These are phyloP conservation scores for Drosophila pullipes DNA, from an alignment of 2,888 invertebrate species.

Conservation along the genomic window DNA sequence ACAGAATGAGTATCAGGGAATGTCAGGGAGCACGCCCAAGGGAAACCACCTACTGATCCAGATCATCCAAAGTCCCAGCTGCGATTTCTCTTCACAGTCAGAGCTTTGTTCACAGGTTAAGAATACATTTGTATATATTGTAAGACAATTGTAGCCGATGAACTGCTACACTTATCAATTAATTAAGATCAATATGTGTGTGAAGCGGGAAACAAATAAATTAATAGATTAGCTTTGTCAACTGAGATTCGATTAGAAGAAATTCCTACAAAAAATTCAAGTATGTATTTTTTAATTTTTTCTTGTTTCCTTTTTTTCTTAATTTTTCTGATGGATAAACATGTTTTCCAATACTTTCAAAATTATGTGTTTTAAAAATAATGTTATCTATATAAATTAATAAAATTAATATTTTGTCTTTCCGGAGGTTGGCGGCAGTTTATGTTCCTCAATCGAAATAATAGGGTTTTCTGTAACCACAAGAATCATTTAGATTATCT, in stretches of 20 bases:
- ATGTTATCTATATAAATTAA: background rate
- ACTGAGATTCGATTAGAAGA: background rate
- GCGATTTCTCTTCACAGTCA: conserved; percentile 10
- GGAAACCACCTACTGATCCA: conserved; percentile 23
- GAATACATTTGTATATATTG: background rate
- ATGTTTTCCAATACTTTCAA: background rate
- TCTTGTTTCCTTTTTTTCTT: background rate
- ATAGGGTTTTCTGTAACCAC: background rate
- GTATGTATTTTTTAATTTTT: background rate
- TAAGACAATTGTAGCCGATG: background rate
- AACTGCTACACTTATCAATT: conserved; percentile 3
- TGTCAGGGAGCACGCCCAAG: conserved; percentile 21
- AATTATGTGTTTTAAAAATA: background rate
- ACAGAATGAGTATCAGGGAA: conserved; percentile 6
- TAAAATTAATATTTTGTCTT: background rate
- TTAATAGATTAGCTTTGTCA: background rate
- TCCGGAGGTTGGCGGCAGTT: background rate
- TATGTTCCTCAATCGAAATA: background rate
- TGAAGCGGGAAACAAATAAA: background rate
- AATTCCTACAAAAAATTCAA: background rate
- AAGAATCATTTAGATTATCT: background rate
- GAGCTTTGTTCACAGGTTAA: conserved; percentile 21
- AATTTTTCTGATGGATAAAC: background rate
- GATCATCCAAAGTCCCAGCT: conserved; percentile 21
- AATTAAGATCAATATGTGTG: conserved; percentile 9